Base-by-base conservation (phyloP, 2,113 vertebrate genomes). In the Gopherus flavomarginatus region DNA sequence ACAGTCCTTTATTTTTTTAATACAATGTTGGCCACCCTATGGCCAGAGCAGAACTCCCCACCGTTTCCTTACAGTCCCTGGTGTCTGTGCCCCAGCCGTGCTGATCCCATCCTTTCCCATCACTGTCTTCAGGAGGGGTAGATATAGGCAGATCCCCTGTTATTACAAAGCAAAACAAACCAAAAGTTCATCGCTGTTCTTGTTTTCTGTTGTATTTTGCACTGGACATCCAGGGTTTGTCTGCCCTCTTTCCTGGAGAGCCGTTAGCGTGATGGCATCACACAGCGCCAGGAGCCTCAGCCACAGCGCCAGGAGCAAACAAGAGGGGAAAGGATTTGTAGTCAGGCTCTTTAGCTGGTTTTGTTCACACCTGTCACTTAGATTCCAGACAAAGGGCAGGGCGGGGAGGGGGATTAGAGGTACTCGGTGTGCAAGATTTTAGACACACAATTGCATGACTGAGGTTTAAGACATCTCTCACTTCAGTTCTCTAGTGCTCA, bases 401-500 rank as follows among this genome's bases (percentile, higher is more conserved):
- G 47, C 2, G 7, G 56, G 26, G 10, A 2, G 0, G 92, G 96
- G 97, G 93, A 95, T 2, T 44, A 42, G 96, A 91, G 72, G 93
- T 27, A 11, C 26, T 94, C 96, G 90, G 93, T 93, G 95, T 95
- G 87, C 93, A 89, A 95, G 81, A 94, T 91, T 96, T 95, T 91
- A 95, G 87, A 89, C 94, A 90, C 89, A 65, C 69, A 94, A 89
- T 95, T 96, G 89, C 93, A 93, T 80, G 95, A 95, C 96, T 80
- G 75, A 95, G 79, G 83, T 93, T 87, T 97, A 96, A 95, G 96
- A 97, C 97, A 95, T 87, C 94, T 95, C 94, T 93, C 89, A 44
- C 77, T 95, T 92, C 52, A 3, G 1, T 82, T 79, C 89, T 2
- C 8, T 47, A 87, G 26, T 95, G 87, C 93, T 96, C 90, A 96